Evolutionary conservation across 2,113 vertebrate genomes (phyloP), one percentile per base, ranked within the genome.

Genomic region (Stigmatopora argus): DNA sequence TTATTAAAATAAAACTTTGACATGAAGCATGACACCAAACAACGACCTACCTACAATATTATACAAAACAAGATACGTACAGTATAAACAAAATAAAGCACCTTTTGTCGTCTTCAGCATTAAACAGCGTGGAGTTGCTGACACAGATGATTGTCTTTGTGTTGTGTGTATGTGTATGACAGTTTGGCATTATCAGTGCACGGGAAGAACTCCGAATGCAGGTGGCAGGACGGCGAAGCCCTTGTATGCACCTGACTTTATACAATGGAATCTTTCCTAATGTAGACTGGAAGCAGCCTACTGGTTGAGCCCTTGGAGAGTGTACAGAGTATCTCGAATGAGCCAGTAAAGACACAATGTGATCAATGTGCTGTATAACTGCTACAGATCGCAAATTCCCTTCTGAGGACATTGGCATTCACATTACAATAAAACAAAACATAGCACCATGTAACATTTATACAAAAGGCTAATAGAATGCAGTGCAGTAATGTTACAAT

Each of bases 1-100:
- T 94, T 92, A 93, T 90, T 94, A 94, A 95, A 96, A 96, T 95
- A 94, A 93, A 93, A 93, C 92, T 95, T 96, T 91, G 89, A 93
- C 91, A 92, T 85, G 80, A 93, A 87, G 92, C 92, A 94, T 94
- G 93, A 93, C 93, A 96, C 90, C 90, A 90, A 74, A 91, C 92
- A 86, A 89, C 89, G 86, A 88, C 85, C 90, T 93, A 94, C 92
- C 92, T 94, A 94, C 90, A 93, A 92, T 93, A 93, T 90, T 89
- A 89, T 94, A 94, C 92, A 93, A 92, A 91, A 89, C 89, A 93
- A 93, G 91, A 91, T 94, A 94, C 91, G 86, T 93, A 89, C 87
- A 88, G 83, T 89, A 94, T 94, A 89, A 93, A 94, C 92, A 94
- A 90, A 90, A 90, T 84, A 92, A 92, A 92, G 91, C 91, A 92